Percentiles rank a stretch among this genome's conserved stretches.
Evolutionary conservation across 37 sponge, comb jelly and placozoan genomes (phyloP).

Genomic region (Aphrocallistes beatrix): DNA sequence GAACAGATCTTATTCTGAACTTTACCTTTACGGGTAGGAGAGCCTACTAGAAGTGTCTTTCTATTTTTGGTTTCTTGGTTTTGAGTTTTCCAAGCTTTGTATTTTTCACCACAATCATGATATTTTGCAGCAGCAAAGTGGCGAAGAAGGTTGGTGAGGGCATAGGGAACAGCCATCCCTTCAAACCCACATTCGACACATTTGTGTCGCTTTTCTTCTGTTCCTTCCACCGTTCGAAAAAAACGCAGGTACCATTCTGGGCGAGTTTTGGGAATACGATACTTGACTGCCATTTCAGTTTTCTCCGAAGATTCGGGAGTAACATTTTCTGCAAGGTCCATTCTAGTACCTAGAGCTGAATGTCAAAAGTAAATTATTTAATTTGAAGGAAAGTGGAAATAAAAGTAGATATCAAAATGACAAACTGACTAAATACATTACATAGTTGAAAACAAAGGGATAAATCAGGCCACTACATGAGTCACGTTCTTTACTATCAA

Average conservation of each 20-base stretch:
- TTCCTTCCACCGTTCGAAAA: neutral
- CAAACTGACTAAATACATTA: no score
- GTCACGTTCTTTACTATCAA: no score
- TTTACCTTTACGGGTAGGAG: neutral
- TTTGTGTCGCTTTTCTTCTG: neutral
- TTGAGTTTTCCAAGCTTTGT: slow-evolving; percentile 5
- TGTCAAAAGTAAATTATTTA: no score
- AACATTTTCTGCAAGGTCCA: no score
- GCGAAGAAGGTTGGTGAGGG: neutral
- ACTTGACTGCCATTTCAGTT: no score
- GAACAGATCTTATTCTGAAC: neutral
- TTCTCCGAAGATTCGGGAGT: no score
- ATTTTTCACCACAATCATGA: neutral
- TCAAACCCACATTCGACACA: slow-evolving; percentile 8
- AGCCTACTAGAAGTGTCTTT: neutral
- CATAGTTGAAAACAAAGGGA: no score
- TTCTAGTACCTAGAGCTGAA: no score
- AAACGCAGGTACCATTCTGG: slow-evolving; percentile 16
- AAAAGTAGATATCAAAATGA: no score
- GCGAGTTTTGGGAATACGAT: neutral
- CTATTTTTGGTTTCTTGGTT: no score
- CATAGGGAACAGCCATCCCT: neutral
- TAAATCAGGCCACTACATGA: no score
- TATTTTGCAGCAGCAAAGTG: neutral
- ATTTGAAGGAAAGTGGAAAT: no score